phyloP scores from a whole-genome alignment of 2,797 vertebrate genomes.

The Xyrichtys novacula region DNA sequence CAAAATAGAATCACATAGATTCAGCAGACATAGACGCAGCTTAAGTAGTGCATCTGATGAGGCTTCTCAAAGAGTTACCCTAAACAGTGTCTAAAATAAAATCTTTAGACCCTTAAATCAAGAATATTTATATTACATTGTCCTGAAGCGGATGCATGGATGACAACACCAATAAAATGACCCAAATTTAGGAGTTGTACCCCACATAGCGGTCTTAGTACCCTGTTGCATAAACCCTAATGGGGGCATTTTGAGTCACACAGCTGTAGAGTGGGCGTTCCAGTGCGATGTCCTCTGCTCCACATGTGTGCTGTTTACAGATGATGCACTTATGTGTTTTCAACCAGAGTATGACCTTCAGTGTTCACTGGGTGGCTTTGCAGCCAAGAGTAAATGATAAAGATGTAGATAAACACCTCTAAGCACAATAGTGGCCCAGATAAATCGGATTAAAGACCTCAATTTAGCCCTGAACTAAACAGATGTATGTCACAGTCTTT shows the following conservation, averaged over 20 bases:
- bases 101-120: too few relatives aligned
- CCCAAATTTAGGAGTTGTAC: background rate
- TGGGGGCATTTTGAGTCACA: background rate
- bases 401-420: background rate
- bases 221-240: background rate
- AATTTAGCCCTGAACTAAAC: background rate
- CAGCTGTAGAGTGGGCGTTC: background rate
- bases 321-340: background rate
- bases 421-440: background rate
- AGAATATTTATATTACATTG: too few relatives aligned
- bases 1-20: too few relatives aligned
- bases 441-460: background rate
- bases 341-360: background rate
- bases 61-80: too few relatives aligned
- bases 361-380: background rate
- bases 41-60: too few relatives aligned
- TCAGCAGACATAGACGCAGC: too few relatives aligned
- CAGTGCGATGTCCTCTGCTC: background rate
- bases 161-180: background rate
- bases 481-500: background rate
- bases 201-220: background rate
- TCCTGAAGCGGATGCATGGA: too few relatives aligned
- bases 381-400: constrained; percentile 1
- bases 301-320: background rate
- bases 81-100: too few relatives aligned